Base-by-base conservation (phyloP, 2,797 vertebrate species). In the Podarcis lilfordi region DNA sequence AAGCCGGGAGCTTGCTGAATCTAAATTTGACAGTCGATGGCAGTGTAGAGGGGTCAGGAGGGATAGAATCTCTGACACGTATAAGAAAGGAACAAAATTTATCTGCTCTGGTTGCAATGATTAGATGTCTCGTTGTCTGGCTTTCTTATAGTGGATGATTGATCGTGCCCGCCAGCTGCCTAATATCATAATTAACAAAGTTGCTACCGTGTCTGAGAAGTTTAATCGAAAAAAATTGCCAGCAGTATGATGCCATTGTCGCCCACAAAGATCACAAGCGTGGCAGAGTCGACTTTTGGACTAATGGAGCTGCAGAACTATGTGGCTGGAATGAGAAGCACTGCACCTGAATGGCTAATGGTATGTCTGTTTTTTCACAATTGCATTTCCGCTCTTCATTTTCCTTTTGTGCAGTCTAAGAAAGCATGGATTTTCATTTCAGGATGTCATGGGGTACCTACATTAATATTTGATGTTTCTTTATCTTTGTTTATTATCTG, bases 181-280 rank as follows among this genome's bases (percentile, higher is more conserved):
- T 97, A 96, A 97, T 97, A 96, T 97, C 95, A 97, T 97, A 96
- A 97, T 97, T 96, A 97, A 96, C 96, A 96, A 97, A 97, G 97
- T 98, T 97, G 95, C 95, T 95, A 91, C 96, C 91, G 93, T 90
- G 82, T 96, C 95, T 93, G 95, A 95, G 96, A 97, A 97, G 97
- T 97, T 97, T 95, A 97, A 98, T 97, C 74, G 87, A 97, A 71
- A 80, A 96, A 93, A 96, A 97, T 95, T 97, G 95, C 95, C 11
- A 68, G 91, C 91, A 95, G 94, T 96, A 78, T 85, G 95, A 97
- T 95, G 93, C 90, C 93, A 95, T 96, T 94, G 96, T 97, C 74
- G 40, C 78, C 61, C 96, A 96, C 89, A 88, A 94, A 92, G 94
- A 97, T 97, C 95, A 96, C 92, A 94, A 93, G 94, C 90, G 4